Evolutionary conservation across 2,888 invertebrate species (phyloP).

Genomic region (Mycalesis mineus): DNA sequence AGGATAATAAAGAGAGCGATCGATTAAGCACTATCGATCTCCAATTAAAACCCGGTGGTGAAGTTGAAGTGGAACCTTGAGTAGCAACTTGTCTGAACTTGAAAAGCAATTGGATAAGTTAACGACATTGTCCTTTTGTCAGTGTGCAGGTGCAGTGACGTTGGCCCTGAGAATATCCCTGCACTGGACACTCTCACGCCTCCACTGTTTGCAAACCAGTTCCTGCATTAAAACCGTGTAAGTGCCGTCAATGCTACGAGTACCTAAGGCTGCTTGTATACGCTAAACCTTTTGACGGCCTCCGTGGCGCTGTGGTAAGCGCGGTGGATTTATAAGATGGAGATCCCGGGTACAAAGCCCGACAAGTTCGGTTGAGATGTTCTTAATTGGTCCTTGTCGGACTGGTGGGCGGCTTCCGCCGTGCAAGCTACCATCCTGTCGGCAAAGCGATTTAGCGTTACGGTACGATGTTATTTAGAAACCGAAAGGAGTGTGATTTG

Average conservation of each 20-base stretch:
- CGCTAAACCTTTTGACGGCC: background rate
- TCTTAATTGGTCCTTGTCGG: too few relatives aligned
- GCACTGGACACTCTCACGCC: slow-evolving; percentile 73
- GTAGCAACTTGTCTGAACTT: slow-evolving; percentile 57
- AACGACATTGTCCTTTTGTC: slow-evolving; percentile 62
- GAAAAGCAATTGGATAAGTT: slow-evolving; percentile 62
- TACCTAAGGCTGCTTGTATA: slow-evolving; percentile 27
- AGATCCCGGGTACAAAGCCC: too few relatives aligned
- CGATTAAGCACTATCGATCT: slow-evolving; percentile 12
- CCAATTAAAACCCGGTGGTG: slow-evolving; percentile 23
- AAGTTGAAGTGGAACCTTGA: slow-evolving; percentile 28
- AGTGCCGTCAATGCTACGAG: slow-evolving; percentile 69
- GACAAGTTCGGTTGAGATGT: too few relatives aligned
- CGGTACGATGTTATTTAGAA: too few relatives aligned
- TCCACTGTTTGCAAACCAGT: slow-evolving; percentile 65
- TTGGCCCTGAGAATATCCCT: slow-evolving; percentile 68
- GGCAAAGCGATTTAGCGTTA: too few relatives aligned
- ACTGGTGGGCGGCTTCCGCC: too few relatives aligned
- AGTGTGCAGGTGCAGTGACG: slow-evolving; percentile 66
- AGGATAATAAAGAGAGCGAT: slow-evolving; percentile 10
- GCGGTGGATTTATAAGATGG: too few relatives aligned
- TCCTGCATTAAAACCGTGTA: slow-evolving; percentile 53
- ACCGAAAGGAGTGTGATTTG: too few relatives aligned
- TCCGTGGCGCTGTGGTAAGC: too few relatives aligned
- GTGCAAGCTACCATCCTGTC: too few relatives aligned